Evolutionary conservation across 2,888 invertebrate species (phyloP), one percentile per base, ranked within the genome.

Genomic region (Chymomyza procnemis): DNA sequence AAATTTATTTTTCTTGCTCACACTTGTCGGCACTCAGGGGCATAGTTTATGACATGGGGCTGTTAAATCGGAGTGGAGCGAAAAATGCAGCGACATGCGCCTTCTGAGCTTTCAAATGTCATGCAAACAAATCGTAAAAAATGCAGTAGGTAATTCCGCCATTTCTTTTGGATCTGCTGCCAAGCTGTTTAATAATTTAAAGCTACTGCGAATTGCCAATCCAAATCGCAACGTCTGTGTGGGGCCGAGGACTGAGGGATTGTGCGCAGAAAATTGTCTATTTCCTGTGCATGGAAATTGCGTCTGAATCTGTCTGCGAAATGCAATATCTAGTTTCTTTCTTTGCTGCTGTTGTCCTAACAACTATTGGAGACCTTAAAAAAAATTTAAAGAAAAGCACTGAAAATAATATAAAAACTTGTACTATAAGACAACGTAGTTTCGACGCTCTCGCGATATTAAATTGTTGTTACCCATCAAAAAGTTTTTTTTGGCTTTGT

Each of bases 1-100:
- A 59, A 81, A 82, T 80, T 82, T 72, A 85, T 85, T 85, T 80
- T 26, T 80, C 81, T 76, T 78, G 76, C 81, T 78, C 82, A 81
- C 80, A 80, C 73, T 77, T 74, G 72, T 55, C 76, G 77, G 73
- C 85, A 82, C 83, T 81, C 80, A 85, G 78, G 81, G 85, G 80
- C 85, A 85, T 80, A 80, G 78, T 80, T 85, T 82, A 78, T 80
- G 85, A 77, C 83, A 80, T 71, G 82, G 77, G 0, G 26, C 26
- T 26, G 26, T 74, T 76, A 12, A 41, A 12, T 9, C 72, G 22
- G 26, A 1, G 26, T n/a, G 5, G 6, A 6, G 26, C 6, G 74
- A 67, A 76, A 74, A 85, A 69, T 73, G 54, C 54, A 54, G 22
- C 54, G 19, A 54, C 54, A 54, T 14, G 54, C 54, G 22, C 9